phyloP scores from a whole-genome alignment of 2,888 invertebrate genomes.

The Quadroppia sp. region DNA sequence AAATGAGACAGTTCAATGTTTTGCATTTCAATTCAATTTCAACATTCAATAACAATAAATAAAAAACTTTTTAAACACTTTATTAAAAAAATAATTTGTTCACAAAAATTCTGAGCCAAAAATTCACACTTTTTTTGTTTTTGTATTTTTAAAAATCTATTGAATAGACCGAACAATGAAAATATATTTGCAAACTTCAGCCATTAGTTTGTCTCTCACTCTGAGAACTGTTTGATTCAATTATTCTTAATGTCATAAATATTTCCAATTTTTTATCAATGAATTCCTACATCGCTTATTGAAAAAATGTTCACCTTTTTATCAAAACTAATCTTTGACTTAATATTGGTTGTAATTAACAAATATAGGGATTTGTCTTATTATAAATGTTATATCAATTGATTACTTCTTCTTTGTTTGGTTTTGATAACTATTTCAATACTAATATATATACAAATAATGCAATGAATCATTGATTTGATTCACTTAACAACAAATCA shows the following conservation, averaged over 20 bases:
- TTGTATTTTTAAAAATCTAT: too few relatives aligned
- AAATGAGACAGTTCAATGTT: not conserved
- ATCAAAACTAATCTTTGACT: not conserved
- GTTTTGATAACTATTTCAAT: too few relatives aligned
- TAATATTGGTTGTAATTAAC: too few relatives aligned
- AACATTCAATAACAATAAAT: not conserved
- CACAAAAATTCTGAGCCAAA: too few relatives aligned
- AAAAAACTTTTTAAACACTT: not conserved
- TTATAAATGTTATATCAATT: too few relatives aligned
- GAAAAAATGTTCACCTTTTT: constrained; percentile 1
- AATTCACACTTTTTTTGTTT: too few relatives aligned
- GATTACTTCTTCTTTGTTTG: too few relatives aligned
- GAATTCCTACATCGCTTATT: constrained; percentile 22
- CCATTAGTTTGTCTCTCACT: not conserved
- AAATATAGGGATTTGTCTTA: too few relatives aligned
- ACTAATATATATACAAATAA: too few relatives aligned
- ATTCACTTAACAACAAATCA: too few relatives aligned
- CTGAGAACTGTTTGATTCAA: not conserved
- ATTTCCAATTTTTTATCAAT: constrained; percentile 1
- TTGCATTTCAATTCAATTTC: not conserved
- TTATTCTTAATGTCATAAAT: constrained; percentile 8
- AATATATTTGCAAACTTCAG: not conserved
- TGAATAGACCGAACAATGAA: too few relatives aligned
- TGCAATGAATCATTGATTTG: too few relatives aligned
- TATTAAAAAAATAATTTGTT: not conserved